phyloP scores from a whole-genome alignment of 2,888 invertebrate species.

The Euclidia mi region DNA sequence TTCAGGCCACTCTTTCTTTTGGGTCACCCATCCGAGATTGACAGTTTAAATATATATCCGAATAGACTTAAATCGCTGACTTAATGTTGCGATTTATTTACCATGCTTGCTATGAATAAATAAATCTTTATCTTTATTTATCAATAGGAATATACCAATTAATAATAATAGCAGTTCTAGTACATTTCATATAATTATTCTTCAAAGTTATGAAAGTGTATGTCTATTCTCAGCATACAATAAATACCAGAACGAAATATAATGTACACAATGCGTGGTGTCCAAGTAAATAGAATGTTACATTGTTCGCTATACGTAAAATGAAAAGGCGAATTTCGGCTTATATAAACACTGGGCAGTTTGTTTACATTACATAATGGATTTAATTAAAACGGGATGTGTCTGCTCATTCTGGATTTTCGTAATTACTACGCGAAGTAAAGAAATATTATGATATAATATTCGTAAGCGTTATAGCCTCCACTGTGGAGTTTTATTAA shows the following conservation, averaged over 20 bases:
- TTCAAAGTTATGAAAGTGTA: too few species aligned
- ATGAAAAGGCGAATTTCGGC: slow-evolving; percentile 52
- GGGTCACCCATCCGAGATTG: neutral
- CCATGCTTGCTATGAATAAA: too few species aligned
- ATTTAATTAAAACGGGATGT: slow-evolving; percentile 68
- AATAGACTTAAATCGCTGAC: too few species aligned
- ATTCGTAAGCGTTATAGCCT: slow-evolving; percentile 76
- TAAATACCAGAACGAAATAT: too few species aligned
- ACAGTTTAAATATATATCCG: neutral
- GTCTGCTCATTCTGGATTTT: slow-evolving; percentile 62
- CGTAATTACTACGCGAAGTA: slow-evolving; percentile 65
- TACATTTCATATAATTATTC: too few species aligned
- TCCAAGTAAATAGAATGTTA: slow-evolving; percentile 19
- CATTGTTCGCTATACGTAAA: slow-evolving; percentile 35
- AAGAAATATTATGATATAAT: slow-evolving; percentile 75
- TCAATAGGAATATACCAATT: too few species aligned
- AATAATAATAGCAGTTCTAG: too few species aligned
- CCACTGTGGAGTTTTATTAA: slow-evolving; percentile 85
- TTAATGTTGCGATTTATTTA: too few species aligned
- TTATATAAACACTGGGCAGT: slow-evolving; percentile 57
- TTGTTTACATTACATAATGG: slow-evolving; percentile 62
- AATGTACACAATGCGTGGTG: too few species aligned
- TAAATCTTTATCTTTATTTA: too few species aligned
- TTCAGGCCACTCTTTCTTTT: slow-evolving; percentile 2
- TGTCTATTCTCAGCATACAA: too few species aligned